phyloP scores from a whole-genome alignment of 2,113 vertebrate genomes.

The Neogale vison region DNA sequence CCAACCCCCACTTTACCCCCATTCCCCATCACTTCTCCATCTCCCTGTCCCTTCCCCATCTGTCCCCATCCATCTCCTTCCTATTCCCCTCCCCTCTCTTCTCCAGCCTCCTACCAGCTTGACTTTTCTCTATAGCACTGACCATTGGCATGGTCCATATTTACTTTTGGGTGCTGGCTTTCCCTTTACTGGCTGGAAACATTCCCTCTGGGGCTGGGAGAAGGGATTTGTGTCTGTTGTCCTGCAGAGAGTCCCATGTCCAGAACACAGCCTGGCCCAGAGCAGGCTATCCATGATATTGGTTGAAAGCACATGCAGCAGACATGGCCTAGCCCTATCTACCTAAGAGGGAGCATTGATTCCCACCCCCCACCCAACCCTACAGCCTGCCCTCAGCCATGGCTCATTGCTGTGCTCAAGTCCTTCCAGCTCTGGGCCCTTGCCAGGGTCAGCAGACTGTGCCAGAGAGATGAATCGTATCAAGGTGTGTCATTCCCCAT shows the following conservation, averaged over 20 bases:
- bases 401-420: neutral
- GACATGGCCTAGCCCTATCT: neutral
- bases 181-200: neutral
- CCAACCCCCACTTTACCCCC: neutral
- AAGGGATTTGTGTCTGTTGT: neutral
- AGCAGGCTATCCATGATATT: neutral
- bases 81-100: neutral
- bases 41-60: neutral
- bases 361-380: fast-evolving
- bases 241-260: neutral
- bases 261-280: neutral
- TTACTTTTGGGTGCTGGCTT: neutral
- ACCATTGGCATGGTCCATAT: neutral
- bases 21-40: too few relatives aligned
- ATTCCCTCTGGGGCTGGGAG: neutral
- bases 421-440: neutral
- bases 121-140: neutral
- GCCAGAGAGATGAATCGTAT: fast-evolving
- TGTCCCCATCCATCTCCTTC: neutral
- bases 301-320: neutral
- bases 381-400: neutral
- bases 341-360: neutral
- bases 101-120: neutral
- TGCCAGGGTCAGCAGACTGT: neutral
- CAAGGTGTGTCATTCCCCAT: too few relatives aligned